Base-by-base conservation (phyloP, 2,888 invertebrate genomes). In the Isotomurus palustris region DNA sequence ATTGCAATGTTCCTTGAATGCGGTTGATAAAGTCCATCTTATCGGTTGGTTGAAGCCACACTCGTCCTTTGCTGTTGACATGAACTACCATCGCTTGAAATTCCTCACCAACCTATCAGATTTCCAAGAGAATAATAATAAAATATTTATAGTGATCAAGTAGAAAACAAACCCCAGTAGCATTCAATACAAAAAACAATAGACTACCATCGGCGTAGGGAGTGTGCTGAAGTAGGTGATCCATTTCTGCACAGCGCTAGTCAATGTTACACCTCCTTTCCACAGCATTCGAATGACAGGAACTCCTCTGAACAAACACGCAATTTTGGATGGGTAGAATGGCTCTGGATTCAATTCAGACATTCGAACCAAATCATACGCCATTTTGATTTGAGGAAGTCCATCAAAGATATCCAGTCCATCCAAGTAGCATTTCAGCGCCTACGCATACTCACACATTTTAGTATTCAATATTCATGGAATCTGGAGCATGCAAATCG, bases 361-460 rank as follows among this genome's bases (percentile, higher is more conserved):
- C 40, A 38, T 36, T 35, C n/a, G 24, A n/a, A 50, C 38, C n/a
- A 50, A 25, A 24, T 19, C 24, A 14, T 4, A 36, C 17, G 19
- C 38, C 21, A 22, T 10, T 14, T 50, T 40, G 25, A 50, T 38
- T 25, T 38, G 22, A 2, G 50, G 50, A 3, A 50, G 38, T 3
- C 27, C 50, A 50, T 50, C 38, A 35, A 50, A 50, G 24, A 50
- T 12, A 2, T 50, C 25, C 22, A 38, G 3, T 14, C 50, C 50
- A 14, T 38, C 19, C n/a, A 50, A 25, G 24, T 25, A 21, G 27
- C 50, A 50, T 22, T 38, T 50, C 19, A 50, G 21, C 14, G 40
- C 14, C 50, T 50, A 14, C 6, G n/a, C n/a, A n/a, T n/a, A n/a
- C n/a, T n/a, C n/a, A n/a, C n/a, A n/a, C n/a, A n/a, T n/a, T n/a